Evolutionary conservation across 2,113 vertebrate species (phyloP).

Genomic region (Mustela lutreola): DNA sequence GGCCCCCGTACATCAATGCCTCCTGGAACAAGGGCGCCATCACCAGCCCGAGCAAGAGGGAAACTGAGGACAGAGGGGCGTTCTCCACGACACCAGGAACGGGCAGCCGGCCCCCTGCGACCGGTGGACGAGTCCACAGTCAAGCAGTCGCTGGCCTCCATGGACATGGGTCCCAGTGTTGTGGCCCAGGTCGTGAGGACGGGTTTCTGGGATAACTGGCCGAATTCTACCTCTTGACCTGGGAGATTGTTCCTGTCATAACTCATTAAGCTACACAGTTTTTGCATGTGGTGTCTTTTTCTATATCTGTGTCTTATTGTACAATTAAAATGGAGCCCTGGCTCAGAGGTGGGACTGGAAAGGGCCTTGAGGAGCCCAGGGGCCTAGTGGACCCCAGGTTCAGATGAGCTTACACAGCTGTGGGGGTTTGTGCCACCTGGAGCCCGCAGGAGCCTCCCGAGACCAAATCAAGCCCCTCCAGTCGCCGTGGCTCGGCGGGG

Average conservation of each 20-base stretch:
- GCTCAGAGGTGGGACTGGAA: not conserved
- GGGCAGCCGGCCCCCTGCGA: accelerated
- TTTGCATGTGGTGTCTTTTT: not conserved
- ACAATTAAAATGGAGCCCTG: not conserved
- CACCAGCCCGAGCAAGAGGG: not conserved
- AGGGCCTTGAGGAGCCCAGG: not conserved
- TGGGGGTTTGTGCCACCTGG: not conserved
- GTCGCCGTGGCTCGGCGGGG: accelerated
- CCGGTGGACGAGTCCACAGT: accelerated
- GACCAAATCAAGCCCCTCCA: not conserved
- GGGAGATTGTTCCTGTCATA: not conserved
- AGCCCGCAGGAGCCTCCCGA: not conserved
- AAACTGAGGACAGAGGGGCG: not conserved
- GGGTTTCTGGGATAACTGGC: not conserved
- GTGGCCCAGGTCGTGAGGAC: accelerated
- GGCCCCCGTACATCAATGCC: not conserved
- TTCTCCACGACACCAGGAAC: accelerated
- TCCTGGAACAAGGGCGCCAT: accelerated
- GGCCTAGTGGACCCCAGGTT: not conserved
- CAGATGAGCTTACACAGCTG: not conserved
- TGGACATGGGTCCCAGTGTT: not conserved
- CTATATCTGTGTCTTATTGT: not conserved
- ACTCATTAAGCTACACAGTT: not conserved
- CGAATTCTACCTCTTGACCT: not conserved
- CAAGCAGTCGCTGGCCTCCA: accelerated